Percentiles rank a stretch among this genome's conserved stretches.
Evolutionary conservation across 2,113 vertebrate genomes (phyloP).

Genomic region (Mustela nigripes): DNA sequence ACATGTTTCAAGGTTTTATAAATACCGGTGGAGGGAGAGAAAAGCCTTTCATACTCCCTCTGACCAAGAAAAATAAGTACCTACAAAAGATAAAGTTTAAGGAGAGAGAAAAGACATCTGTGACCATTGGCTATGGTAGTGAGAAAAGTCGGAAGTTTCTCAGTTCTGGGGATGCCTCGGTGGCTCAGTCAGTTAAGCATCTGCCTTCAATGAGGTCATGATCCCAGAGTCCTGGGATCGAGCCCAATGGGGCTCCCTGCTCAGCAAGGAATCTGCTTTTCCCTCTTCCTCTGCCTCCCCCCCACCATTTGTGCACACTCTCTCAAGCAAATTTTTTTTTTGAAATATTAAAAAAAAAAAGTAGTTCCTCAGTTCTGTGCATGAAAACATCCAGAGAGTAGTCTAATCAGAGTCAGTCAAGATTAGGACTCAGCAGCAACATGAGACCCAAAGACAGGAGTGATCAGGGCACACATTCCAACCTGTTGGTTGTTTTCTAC

Average conservation of each 20-base stretch:
- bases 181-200: not conserved
- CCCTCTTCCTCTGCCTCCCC: not conserved
- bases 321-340: not conserved
- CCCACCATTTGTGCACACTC: not conserved
- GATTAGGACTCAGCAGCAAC: not conserved
- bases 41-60: not conserved
- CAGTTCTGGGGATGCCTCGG: not conserved
- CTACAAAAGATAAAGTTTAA: not conserved
- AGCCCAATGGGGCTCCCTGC: not conserved
- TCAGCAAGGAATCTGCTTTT: not conserved
- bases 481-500: slow-evolving; percentile 97
- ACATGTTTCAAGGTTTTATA: slow-evolving; percentile 31
- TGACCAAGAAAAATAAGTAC: not conserved
- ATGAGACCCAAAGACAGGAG: not conserved
- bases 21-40: not conserved
- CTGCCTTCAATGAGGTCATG: not conserved
- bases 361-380: not conserved
- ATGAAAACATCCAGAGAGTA: not conserved
- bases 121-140: not conserved
- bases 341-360: not conserved
- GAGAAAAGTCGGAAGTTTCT: not conserved
- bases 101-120: not conserved
- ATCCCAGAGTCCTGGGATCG: not conserved
- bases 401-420: not conserved
- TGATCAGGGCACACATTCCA: not conserved